phyloP scores from a whole-genome alignment of 2,113 vertebrate genomes.

The Gavia stellata region DNA sequence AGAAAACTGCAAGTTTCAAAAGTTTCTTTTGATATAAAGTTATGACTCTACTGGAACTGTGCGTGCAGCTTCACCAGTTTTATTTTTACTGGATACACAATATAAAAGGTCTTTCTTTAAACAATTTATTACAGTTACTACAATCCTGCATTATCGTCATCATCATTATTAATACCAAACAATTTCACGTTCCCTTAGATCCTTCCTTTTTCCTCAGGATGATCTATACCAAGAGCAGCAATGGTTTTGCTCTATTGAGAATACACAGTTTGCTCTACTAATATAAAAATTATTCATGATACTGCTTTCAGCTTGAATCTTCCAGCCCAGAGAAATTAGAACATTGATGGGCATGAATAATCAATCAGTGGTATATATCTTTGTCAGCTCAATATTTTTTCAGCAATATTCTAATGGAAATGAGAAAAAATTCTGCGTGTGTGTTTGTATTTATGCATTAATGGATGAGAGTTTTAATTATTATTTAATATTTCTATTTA shows the following conservation, averaged over 20 bases:
- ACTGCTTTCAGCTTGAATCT: background rate
- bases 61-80: background rate
- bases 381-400: background rate
- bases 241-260: background rate
- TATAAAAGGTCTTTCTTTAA: background rate
- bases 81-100: background rate
- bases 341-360: conserved; percentile 5
- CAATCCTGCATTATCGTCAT: background rate
- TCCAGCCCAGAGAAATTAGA: background rate
- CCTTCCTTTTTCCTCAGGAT: background rate
- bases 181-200: background rate
- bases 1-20: background rate
- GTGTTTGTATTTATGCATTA: background rate
- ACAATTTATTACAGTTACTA: background rate
- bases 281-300: background rate
- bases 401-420: background rate
- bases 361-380: background rate
- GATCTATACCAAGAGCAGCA: background rate
- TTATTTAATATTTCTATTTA: background rate
- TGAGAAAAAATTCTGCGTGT: background rate
- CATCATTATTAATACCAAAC: background rate
- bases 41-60: background rate
- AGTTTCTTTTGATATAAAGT: background rate
- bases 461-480: background rate
- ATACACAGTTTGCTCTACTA: background rate